Evolutionary conservation across 2,797 vertebrate genomes (phyloP).

Genomic region (Bradypodion ventrale): DNA sequence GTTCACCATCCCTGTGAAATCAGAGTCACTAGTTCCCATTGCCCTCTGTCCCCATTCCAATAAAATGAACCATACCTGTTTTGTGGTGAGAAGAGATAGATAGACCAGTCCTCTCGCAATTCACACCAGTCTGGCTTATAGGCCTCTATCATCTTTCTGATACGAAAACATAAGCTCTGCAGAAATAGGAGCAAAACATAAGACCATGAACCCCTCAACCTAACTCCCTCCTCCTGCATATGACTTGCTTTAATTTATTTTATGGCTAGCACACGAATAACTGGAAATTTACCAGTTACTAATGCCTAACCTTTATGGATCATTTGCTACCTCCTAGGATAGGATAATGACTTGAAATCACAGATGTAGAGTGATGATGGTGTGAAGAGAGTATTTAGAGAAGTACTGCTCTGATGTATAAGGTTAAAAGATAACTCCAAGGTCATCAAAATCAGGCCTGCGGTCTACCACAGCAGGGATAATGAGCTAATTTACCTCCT

Average conservation of each 20-base stretch:
- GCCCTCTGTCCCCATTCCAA: too few species aligned
- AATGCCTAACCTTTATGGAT: slow-evolving; percentile 4
- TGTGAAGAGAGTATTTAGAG: background rate
- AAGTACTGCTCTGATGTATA: slow-evolving; percentile 3
- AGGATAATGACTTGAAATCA: slow-evolving; percentile 21
- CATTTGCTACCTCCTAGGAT: background rate
- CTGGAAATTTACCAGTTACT: background rate
- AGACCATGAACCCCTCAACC: slow-evolving; percentile 19
- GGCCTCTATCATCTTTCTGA: slow-evolving; percentile 96
- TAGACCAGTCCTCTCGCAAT: slow-evolving; percentile 91
- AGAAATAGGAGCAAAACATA: slow-evolving; percentile 14
- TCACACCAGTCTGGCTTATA: slow-evolving; percentile 97
- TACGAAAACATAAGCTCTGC: slow-evolving; percentile 93
- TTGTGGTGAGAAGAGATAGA: slow-evolving; percentile 95
- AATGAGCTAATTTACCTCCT: slow-evolving; percentile 30
- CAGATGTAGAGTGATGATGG: background rate
- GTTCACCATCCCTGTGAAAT: too few species aligned
- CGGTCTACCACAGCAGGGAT: background rate
- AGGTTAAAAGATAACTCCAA: background rate
- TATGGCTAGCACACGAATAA: slow-evolving; percentile 11
- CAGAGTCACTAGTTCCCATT: too few species aligned
- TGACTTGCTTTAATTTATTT: slow-evolving; percentile 14
- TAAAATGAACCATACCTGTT: slow-evolving; percentile 86
- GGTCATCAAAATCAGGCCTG: background rate
- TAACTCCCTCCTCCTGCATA: slow-evolving; percentile 19